These are phyloP conservation scores for Scomberomorus guttatus DNA, from an alignment of 2,797 vertebrate genomes.

Conservation along the genomic window DNA sequence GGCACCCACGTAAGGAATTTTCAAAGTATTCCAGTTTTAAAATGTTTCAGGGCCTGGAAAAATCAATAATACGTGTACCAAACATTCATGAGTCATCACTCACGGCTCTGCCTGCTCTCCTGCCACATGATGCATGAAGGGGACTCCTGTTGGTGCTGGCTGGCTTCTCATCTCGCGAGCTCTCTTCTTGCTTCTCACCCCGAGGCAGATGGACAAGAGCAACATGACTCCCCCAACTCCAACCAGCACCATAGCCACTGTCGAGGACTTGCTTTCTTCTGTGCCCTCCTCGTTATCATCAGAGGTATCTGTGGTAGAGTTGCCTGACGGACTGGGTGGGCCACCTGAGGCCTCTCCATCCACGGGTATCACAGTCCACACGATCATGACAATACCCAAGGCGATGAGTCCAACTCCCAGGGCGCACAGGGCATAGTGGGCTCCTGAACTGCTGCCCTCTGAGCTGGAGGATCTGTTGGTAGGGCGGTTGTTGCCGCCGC, in stretches of 20 bases:
- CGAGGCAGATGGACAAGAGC: slow-evolving; percentile 91
- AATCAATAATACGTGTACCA: background rate
- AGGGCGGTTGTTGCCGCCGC: slow-evolving; percentile 56
- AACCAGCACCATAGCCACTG: slow-evolving; percentile 92
- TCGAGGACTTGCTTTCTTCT: slow-evolving; percentile 85
- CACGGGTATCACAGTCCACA: slow-evolving; percentile 93
- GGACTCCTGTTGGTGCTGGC: background rate
- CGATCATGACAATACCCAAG: slow-evolving; percentile 95
- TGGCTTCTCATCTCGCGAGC: slow-evolving; percentile 59
- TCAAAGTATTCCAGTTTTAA: background rate
- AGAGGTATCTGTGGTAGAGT: background rate
- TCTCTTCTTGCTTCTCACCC: slow-evolving; percentile 87
- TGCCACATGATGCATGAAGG: slow-evolving; percentile 46
- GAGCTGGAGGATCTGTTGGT: slow-evolving; percentile 55
- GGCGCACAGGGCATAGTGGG: slow-evolving; percentile 94
- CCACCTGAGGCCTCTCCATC: background rate
- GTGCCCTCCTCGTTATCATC: rapidly evolving
- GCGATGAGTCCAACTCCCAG: slow-evolving; percentile 94
- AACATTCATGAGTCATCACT: slow-evolving; percentile 53
- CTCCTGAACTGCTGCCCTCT: slow-evolving; percentile 80
- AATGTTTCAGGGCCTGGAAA: background rate
- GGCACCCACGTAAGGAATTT: too few relatives aligned
- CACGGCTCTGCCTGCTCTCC: slow-evolving; percentile 60
- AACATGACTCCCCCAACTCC: slow-evolving; percentile 88
- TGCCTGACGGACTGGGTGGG: background rate